These are phyloP conservation scores for Lemur catta DNA, from an alignment of 2,797 vertebrate genomes.

Conservation along the genomic window DNA sequence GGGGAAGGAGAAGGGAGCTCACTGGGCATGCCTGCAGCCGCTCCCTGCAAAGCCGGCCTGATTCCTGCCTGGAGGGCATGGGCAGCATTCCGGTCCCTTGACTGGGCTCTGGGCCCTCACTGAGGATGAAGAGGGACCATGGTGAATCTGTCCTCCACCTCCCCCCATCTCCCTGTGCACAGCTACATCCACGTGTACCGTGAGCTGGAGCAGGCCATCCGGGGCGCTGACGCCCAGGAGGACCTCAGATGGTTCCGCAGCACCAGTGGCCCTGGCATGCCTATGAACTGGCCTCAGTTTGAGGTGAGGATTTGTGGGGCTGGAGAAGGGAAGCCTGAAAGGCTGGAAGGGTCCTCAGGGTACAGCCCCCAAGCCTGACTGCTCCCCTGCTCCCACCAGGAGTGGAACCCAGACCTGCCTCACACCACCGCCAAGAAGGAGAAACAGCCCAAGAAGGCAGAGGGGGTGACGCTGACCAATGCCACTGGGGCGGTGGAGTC, in stretches of 20 bases:
- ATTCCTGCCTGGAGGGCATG: background rate
- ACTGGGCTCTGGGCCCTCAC: background rate
- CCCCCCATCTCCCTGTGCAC: background rate
- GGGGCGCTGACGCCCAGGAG: slow-evolving; percentile 91
- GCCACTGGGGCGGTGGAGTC: slow-evolving; percentile 89
- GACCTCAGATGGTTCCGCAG: slow-evolving; percentile 96
- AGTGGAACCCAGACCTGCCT: slow-evolving; percentile 95
- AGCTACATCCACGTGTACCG: slow-evolving; percentile 93
- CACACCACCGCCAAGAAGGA: slow-evolving; percentile 93
- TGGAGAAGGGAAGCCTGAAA: background rate
- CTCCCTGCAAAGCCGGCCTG: background rate
- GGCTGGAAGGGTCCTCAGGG: background rate
- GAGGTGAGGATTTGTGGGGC: slow-evolving; percentile 87
- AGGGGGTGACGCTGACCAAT: slow-evolving; percentile 89
- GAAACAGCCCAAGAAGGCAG: slow-evolving; percentile 92
- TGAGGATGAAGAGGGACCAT: background rate
- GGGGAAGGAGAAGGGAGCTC: background rate
- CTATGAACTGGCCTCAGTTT: slow-evolving; percentile 98
- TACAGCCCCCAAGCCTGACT: background rate
- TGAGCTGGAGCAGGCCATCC: slow-evolving; percentile 93
- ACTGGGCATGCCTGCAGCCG: background rate
- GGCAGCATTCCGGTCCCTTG: background rate
- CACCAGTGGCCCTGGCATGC: slow-evolving; percentile 93
- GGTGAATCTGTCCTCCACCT: background rate
- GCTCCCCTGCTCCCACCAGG: slow-evolving; percentile 82